Evolutionary conservation across 92 coral and sea anemone species (phyloP).

Genomic region (Isaurus tuberculatus): DNA sequence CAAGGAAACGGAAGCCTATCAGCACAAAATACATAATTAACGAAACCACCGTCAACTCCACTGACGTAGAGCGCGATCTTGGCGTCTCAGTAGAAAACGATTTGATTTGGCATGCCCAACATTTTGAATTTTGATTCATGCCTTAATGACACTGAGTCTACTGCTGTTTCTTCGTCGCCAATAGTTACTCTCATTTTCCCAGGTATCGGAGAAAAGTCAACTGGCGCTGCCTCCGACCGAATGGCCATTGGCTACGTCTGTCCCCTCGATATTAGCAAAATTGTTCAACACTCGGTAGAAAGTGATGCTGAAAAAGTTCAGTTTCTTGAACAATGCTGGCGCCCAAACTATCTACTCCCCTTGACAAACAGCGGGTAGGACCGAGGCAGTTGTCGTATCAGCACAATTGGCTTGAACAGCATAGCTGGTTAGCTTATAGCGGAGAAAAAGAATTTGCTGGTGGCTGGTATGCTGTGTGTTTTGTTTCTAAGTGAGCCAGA

Average conservation of each 20-base stretch:
- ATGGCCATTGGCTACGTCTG: slow-evolving; percentile 40
- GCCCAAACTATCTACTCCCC: slow-evolving; percentile 47
- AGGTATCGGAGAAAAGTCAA: slow-evolving; percentile 41
- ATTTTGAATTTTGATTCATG: slow-evolving; percentile 14
- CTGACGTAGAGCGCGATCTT: no score
- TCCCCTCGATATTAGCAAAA: slow-evolving; percentile 37
- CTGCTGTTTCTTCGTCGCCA: slow-evolving; percentile 35
- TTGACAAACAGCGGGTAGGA: slow-evolving; percentile 47
- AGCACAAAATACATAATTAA: no score
- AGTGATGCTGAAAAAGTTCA: slow-evolving; percentile 46
- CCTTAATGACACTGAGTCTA: slow-evolving; percentile 15
- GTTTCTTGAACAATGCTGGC: slow-evolving; percentile 49
- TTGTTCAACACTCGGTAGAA: slow-evolving; percentile 23
- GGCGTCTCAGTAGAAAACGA: no score
- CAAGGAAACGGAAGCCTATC: no score
- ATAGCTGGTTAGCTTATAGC: slow-evolving; percentile 52
- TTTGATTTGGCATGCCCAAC: background rate
- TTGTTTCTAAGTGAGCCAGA: slow-evolving; percentile 58
- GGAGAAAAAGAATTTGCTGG: slow-evolving; percentile 33
- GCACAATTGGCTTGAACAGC: slow-evolving; percentile 49
- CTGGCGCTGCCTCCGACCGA: slow-evolving; percentile 46
- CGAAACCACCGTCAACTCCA: no score
- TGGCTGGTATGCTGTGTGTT: slow-evolving; percentile 47
- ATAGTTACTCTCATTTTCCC: slow-evolving; percentile 40
- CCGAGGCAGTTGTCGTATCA: slow-evolving; percentile 48